These are phyloP conservation scores for Hypolimnas misippus DNA, from an alignment of 2,888 invertebrate genomes.

Conservation along the genomic window DNA sequence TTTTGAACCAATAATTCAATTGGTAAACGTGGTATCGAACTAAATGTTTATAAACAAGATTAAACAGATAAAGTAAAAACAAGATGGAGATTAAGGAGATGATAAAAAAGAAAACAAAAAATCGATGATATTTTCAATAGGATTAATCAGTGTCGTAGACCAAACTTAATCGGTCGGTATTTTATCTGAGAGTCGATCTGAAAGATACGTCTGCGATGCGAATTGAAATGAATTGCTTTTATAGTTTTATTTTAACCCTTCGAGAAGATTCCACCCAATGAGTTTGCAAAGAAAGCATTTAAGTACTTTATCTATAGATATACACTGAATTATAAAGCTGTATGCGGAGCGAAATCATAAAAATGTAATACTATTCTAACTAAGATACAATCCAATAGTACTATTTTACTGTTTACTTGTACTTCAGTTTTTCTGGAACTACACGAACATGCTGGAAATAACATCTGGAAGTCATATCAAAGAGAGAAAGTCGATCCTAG, in stretches of 20 bases:
- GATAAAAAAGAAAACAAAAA: constrained; percentile 8
- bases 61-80: not conserved
- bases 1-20: too few species aligned
- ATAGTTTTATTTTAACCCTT: constrained; percentile 13
- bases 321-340: not conserved
- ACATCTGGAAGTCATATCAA: too few species aligned
- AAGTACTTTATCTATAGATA: not conserved
- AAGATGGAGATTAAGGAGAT: not conserved
- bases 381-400: too few species aligned
- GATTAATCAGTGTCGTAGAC: constrained; percentile 28
- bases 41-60: too few species aligned
- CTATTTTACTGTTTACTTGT: too few species aligned
- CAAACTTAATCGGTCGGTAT: constrained; percentile 33
- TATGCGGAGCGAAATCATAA: not conserved
- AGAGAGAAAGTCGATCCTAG: too few species aligned
- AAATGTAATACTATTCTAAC: too few species aligned
- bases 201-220: constrained; percentile 21
- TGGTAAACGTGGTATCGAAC: too few species aligned
- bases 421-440: too few species aligned
- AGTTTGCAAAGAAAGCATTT: not conserved
- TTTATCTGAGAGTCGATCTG: constrained; percentile 32
- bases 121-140: not conserved
- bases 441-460: too few species aligned
- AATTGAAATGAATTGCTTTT: constrained; percentile 25
- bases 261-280: not conserved